Conservation (phyloP, 2,797 vertebrate genomes). For the Staurois parvus region DNA sequence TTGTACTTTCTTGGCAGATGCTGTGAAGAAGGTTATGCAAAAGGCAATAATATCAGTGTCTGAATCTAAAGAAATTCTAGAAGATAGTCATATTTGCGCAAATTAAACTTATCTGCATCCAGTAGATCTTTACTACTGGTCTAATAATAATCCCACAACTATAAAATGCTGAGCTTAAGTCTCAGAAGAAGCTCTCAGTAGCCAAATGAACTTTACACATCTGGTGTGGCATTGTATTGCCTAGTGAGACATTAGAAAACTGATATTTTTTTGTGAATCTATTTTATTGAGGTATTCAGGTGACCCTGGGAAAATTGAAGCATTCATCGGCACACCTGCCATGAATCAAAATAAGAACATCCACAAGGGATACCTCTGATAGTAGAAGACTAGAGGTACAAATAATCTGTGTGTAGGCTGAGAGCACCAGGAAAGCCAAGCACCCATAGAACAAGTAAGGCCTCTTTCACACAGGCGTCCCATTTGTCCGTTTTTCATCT, state of each 20-base stretch:
- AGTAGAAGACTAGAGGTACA: too few relatives aligned
- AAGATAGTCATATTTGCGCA: neutral
- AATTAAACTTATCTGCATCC: neutral
- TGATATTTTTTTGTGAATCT: neutral
- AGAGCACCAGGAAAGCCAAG: too few relatives aligned
- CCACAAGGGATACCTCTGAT: too few relatives aligned
- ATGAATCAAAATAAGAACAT: too few relatives aligned
- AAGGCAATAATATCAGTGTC: neutral
- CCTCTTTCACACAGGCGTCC: too few relatives aligned
- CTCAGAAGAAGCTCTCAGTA: neutral
- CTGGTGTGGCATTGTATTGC: neutral
- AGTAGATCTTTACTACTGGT: neutral
- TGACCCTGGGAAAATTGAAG: neutral
- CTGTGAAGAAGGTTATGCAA: slow-evolving; percentile 12
- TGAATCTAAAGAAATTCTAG: neutral
- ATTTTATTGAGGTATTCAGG: neutral
- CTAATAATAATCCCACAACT: neutral
- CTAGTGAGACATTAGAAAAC: neutral
- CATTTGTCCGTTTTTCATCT: too few relatives aligned
- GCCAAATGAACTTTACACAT: neutral
- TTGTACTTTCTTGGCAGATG: slow-evolving; percentile 15
- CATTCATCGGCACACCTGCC: too few relatives aligned
- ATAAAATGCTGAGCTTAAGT: neutral
- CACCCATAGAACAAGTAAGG: too few relatives aligned
- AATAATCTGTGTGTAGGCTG: too few relatives aligned